A percentile compares a stretch with the other conserved stretches of the same genome.
Evolutionary conservation across 2,797 vertebrate species (phyloP).

Genomic region (Alfaro cultratus): DNA sequence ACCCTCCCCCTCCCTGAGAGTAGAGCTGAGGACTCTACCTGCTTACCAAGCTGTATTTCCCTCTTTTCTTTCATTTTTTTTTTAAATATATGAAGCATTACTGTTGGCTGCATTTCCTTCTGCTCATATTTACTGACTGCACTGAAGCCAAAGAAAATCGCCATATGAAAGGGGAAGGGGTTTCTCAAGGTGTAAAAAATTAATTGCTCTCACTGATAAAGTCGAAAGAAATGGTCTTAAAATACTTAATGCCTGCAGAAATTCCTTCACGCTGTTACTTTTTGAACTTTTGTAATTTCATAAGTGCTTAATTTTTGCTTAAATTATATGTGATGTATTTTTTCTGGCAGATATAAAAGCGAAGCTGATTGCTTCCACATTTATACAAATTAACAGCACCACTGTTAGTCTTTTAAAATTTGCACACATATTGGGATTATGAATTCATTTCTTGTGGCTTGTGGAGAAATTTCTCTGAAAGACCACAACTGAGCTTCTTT

Average conservation of each 20-base stretch:
- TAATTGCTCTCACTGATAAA: constrained; percentile 59
- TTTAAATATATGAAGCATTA: constrained; percentile 50
- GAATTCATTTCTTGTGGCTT: constrained; percentile 18
- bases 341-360: constrained; percentile 36
- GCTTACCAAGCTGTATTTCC: constrained; percentile 73
- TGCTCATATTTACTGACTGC: constrained; percentile 74
- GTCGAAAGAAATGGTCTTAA: constrained; percentile 66
- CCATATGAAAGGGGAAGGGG: constrained; percentile 58
- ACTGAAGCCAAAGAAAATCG: constrained; percentile 63
- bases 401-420: constrained; percentile 36
- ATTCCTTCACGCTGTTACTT: constrained; percentile 59
- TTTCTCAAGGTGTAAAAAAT: constrained; percentile 76
- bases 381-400: constrained; percentile 15
- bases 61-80: constrained; percentile 29
- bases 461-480: constrained; percentile 28
- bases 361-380: constrained; percentile 16
- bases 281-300: constrained; percentile 64
- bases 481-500: not conserved
- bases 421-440: constrained; percentile 15
- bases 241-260: constrained; percentile 79
- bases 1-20: constrained; percentile 66
- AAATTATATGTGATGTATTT: constrained; percentile 58
- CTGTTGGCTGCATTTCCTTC: constrained; percentile 67
- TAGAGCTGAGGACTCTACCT: constrained; percentile 66
- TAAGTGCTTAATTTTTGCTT: constrained; percentile 50